phyloP scores from a whole-genome alignment of 2,113 vertebrate genomes.

The Ardeotis arabs region DNA sequence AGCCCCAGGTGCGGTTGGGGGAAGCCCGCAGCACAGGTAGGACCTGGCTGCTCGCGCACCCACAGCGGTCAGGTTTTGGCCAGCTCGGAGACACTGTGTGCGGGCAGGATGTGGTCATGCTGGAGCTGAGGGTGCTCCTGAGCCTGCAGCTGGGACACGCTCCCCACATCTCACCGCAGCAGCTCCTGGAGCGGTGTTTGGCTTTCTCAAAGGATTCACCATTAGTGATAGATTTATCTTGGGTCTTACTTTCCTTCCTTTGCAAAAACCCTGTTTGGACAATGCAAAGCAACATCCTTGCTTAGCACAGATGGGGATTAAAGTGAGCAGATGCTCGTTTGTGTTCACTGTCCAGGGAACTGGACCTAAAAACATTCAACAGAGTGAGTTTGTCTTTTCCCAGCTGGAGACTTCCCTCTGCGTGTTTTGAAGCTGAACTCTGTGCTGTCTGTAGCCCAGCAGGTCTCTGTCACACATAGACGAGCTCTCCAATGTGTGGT shows the following conservation, averaged over 20 bases:
- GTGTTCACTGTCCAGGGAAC: background rate
- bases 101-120: accelerated
- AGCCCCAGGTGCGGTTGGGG: background rate
- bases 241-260: background rate
- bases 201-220: background rate
- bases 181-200: background rate
- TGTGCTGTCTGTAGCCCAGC: background rate
- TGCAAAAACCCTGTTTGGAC: background rate
- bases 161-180: background rate
- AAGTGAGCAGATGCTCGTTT: background rate
- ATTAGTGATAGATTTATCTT: background rate
- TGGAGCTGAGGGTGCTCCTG: background rate
- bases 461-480: background rate
- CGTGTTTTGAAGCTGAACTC: background rate
- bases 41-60: background rate
- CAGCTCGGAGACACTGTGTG: background rate
- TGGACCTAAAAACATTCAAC: background rate
- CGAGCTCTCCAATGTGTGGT: background rate
- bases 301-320: background rate
- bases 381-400: conserved; percentile 7
- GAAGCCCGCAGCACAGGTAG: accelerated
- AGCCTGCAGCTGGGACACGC: background rate
- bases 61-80: accelerated
- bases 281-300: background rate
- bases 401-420: background rate